phyloP scores from a whole-genome alignment of 2,797 vertebrate genomes.

The Coranthus polyacanthus region DNA sequence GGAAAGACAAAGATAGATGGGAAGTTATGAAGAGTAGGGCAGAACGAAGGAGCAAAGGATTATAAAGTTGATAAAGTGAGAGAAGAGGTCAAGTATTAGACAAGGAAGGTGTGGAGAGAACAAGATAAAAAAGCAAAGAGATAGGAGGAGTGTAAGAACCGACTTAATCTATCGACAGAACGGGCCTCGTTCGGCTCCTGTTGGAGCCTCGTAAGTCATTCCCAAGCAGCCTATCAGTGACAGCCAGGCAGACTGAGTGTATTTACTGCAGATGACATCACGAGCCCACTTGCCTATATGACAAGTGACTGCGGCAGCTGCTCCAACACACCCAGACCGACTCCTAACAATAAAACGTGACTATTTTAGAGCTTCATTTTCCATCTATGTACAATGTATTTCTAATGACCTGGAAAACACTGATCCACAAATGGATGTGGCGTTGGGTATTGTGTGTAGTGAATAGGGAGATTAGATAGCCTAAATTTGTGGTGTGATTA shows the following conservation, averaged over 20 bases:
- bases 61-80: conserved; percentile 50
- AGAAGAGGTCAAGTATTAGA: conserved; percentile 33
- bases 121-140: conserved; percentile 34
- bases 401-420: conserved; percentile 42
- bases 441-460: conserved; percentile 1
- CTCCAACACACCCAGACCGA: conserved; percentile 43
- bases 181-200: conserved; percentile 33
- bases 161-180: conserved; percentile 31
- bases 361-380: conserved; percentile 70
- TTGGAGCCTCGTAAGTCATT: conserved; percentile 55
- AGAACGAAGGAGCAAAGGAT: conserved; percentile 15
- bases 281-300: conserved; percentile 64
- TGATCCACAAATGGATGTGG: conserved; percentile 24
- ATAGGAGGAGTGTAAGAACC: conserved; percentile 14
- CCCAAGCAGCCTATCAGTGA: conserved; percentile 55
- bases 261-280: conserved; percentile 84
- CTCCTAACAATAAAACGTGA: conserved; percentile 70
- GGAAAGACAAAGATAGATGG: conserved; percentile 55
- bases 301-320: conserved; percentile 83
- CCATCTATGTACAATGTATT: conserved; percentile 37
- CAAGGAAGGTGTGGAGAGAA: conserved; percentile 32
- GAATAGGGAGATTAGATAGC: conserved; percentile 49
- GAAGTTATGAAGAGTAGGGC: conserved; percentile 23
- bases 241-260: conserved; percentile 60
- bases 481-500: conserved; percentile 61